Base-by-base conservation (phyloP, 2,797 vertebrate genomes). In the Gambusia yucatana region DNA sequence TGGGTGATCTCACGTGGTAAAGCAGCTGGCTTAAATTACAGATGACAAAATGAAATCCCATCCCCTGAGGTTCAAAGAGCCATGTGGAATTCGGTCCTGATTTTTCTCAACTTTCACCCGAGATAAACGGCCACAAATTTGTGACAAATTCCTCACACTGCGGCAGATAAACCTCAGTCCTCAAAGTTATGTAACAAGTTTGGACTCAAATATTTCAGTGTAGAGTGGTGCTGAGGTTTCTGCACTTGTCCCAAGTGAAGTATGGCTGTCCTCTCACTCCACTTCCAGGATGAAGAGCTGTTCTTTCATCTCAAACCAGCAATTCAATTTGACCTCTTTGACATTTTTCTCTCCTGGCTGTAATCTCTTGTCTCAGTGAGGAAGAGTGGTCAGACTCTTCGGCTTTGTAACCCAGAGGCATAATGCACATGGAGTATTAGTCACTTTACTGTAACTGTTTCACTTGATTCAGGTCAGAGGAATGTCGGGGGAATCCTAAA, bases 271-370 rank as follows among this genome's bases (percentile, higher is more conserved):
- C 25, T 50, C 52, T 76, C 57, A 1, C 70, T 76, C 11, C 52
- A 17, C 74, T 80, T 86, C 63, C 76, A 86, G 76, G 71, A 67
- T 77, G 39, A 7, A 83, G 77, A 72, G 74, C 80, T 87, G 88
- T 83, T 77, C 84, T 93, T 88, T 85, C 79, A 89, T 84, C 84
- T 86, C 73, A 71, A 88, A 84, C 83, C 77, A 71, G 78, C 63
- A 77, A 82, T 75, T 33, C 57, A 22, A 6, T 61, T 84, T 79
- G 80, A 88, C 83, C 83, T 87, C 76, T 76, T 22, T 77, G 76
- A 67, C 77, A 83, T 89, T 87, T 91, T 87, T 84, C 78, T 87
- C 88, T 81, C 84, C 80, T 88, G 86, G 75, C 82, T 80, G 39
- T 82, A 86, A 89, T 88, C 89, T 78, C 72, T 63, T 70, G n/a